Evolutionary conservation across 2,797 vertebrate species (phyloP).

Genomic region (Lepilemur septentrionalis): DNA sequence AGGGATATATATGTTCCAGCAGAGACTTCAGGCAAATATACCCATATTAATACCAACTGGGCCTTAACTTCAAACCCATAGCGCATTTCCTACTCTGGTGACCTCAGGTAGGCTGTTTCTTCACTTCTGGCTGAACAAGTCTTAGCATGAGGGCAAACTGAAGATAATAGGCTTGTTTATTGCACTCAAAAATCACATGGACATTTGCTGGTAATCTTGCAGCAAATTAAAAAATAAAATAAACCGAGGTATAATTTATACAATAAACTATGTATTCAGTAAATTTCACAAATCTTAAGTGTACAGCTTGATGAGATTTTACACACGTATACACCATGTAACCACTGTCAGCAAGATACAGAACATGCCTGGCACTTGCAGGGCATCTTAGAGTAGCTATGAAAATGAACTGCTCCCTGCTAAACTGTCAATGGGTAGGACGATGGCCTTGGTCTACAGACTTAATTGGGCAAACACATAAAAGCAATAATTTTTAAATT

Average conservation of each 20-base stretch:
- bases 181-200: not conserved
- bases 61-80: not conserved
- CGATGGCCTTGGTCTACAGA: not conserved
- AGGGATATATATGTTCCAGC: not conserved
- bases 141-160: not conserved
- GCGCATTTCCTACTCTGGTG: not conserved
- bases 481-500: not conserved
- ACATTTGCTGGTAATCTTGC: not conserved
- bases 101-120: not conserved
- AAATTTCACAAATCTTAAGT: not conserved
- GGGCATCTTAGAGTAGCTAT: not conserved
- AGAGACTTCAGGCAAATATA: not conserved
- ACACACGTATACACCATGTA: not conserved
- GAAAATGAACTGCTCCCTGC: not conserved
- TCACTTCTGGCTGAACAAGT: not conserved
- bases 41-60: not conserved
- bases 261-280: not conserved
- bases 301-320: not conserved
- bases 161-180: not conserved
- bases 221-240: constrained; percentile 16
- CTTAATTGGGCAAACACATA: not conserved
- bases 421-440: not conserved
- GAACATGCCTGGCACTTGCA: not conserved
- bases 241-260: not conserved
- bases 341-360: not conserved